These are phyloP conservation scores for Lydus trimaculatus DNA, from an alignment of 2,888 invertebrate species.

Conservation along the genomic window DNA sequence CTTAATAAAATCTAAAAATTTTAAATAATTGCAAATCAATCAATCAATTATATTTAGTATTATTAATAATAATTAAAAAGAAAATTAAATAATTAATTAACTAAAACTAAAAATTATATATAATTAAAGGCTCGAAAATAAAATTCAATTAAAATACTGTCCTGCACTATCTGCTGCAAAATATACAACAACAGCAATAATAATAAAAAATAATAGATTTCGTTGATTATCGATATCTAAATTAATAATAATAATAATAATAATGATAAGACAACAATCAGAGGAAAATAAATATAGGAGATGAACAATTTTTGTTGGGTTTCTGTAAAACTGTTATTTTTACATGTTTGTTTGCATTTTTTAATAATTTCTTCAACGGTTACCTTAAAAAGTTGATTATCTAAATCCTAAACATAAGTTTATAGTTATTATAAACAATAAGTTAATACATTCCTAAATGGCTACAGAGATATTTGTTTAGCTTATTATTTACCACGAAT, in stretches of 20 bases:
- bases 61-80: neutral
- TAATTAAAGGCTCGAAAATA: neutral
- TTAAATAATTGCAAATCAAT: neutral
- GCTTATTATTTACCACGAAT: neutral
- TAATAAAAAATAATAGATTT: neutral
- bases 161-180: conserved; percentile 1
- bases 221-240: neutral
- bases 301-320: too few relatives aligned
- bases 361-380: neutral
- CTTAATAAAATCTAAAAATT: neutral
- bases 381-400: neutral
- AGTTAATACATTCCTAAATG: conserved; percentile 6
- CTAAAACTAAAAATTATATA: neutral
- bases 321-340: too few relatives aligned
- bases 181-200: neutral
- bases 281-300: neutral
- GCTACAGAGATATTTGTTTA: neutral
- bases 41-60: neutral
- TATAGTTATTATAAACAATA: conserved; percentile 3
- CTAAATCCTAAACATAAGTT: conserved; percentile 6
- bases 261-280: neutral
- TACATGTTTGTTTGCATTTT: too few relatives aligned
- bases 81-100: neutral
- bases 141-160: conserved; percentile 3
- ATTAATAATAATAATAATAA: neutral